These are phyloP conservation scores for Galemys pyrenaicus DNA, from an alignment of 2,113 vertebrate genomes.

Conservation along the genomic window DNA sequence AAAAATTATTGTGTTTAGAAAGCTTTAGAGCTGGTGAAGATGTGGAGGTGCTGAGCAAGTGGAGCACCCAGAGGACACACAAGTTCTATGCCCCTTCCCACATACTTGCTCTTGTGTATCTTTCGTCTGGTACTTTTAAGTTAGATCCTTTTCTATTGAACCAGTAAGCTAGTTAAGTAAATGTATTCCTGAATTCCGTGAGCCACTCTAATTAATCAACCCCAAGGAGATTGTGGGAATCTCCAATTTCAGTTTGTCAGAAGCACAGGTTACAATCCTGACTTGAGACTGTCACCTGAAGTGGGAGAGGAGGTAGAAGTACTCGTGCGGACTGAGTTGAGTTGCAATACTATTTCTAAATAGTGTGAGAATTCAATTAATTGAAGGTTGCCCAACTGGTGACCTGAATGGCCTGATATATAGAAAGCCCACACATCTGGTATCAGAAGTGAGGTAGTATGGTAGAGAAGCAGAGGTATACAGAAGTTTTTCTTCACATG, in stretches of 20 bases:
- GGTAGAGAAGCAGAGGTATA: background rate
- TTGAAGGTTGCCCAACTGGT: background rate
- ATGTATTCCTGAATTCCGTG: background rate
- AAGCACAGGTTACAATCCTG: background rate
- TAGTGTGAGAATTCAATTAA: background rate
- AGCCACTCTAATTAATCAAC: background rate
- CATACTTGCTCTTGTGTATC: background rate
- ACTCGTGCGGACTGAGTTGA: background rate
- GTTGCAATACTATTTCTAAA: background rate
- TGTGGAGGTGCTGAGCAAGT: background rate
- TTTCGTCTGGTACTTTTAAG: background rate
- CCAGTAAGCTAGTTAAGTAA: background rate
- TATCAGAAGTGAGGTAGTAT: background rate
- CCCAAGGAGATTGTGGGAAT: background rate
- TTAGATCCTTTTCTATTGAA: background rate
- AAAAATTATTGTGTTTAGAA: background rate
- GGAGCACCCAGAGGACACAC: background rate
- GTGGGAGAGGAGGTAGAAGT: rapidly evolving
- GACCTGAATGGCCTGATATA: background rate
- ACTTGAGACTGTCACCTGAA: background rate
- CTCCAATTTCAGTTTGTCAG: background rate
- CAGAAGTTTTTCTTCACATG: background rate
- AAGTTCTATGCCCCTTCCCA: too few species aligned
- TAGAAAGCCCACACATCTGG: background rate
- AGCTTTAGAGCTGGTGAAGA: background rate